Conservation (phyloP, 1,140 invertebrate genomes). For the Drosophila oshimai region DNA sequence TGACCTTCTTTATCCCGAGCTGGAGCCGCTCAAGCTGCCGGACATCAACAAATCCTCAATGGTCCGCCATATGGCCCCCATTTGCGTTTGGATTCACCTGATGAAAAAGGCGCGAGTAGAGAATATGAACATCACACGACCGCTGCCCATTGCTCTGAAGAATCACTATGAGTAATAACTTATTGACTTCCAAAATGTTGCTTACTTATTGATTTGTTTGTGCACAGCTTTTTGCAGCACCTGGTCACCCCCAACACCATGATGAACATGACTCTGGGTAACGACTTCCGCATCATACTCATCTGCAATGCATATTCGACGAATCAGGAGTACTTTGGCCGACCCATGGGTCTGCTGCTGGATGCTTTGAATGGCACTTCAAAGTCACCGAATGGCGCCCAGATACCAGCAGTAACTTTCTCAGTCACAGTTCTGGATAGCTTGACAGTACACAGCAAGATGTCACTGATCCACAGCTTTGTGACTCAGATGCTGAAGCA, state of each 20-base stretch:
- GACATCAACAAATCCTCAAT: conserved; percentile 93
- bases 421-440: conserved; percentile 97
- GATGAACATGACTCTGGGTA: conserved; percentile 87
- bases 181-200: neutral
- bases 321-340: conserved; percentile 91
- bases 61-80: conserved; percentile 94
- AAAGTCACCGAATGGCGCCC: conserved; percentile 84
- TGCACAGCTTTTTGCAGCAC: conserved; percentile 90
- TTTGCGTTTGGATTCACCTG: conserved; percentile 98
- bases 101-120: conserved; percentile 95
- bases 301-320: conserved; percentile 97
- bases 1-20: conserved; percentile 96
- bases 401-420: conserved; percentile 88
- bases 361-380: conserved; percentile 93
- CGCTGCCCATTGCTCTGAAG: conserved; percentile 92
- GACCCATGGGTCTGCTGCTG: conserved; percentile 94
- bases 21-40: conserved; percentile 93
- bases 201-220: neutral
- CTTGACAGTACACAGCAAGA: conserved; percentile 97
- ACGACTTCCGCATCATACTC: conserved; percentile 94
- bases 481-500: conserved; percentile 81
- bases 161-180: conserved; percentile 90
- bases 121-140: conserved; percentile 89
- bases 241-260: conserved; percentile 88
- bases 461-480: conserved; percentile 95